Evolutionary conservation across 1,140 invertebrate species (phyloP).

Genomic region (Pseudomyrmex concolor): DNA sequence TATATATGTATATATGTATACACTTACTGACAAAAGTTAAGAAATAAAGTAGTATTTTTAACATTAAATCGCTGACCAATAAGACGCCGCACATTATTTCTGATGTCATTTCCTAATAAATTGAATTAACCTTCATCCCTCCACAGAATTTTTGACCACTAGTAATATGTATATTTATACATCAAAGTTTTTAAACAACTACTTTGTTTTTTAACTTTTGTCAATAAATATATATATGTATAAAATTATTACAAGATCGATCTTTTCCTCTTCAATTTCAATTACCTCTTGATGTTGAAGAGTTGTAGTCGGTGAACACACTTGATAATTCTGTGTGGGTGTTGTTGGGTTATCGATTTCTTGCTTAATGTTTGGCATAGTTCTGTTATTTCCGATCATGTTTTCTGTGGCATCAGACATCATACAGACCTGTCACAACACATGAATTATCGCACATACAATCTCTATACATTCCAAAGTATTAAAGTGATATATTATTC

Average conservation of each 20-base stretch:
- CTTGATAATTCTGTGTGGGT: conserved; percentile 85
- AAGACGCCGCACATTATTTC: too few relatives aligned
- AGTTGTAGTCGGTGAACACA: conserved; percentile 87
- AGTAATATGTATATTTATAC: too few relatives aligned
- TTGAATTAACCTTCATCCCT: too few relatives aligned
- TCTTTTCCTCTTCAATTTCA: background rate
- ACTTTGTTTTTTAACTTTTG: too few relatives aligned
- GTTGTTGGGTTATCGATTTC: conserved; percentile 85
- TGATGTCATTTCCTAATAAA: too few relatives aligned
- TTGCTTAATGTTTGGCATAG: conserved; percentile 86
- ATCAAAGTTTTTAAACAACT: too few relatives aligned
- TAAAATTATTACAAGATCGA: background rate
- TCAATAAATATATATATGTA: too few relatives aligned
- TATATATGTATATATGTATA: too few relatives aligned
- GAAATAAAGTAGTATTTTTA: too few relatives aligned
- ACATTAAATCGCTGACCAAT: too few relatives aligned
- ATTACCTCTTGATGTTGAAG: conserved; percentile 82
- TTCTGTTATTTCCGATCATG: conserved; percentile 82
- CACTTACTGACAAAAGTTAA: too few relatives aligned
- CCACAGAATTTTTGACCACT: too few relatives aligned
- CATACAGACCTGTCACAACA: conserved; percentile 85
- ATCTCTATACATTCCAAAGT: background rate
- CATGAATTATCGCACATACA: background rate
- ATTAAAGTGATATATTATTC: background rate
- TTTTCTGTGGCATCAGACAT: conserved; percentile 85